Evolutionary conservation across 2,888 invertebrate species (phyloP).

Genomic region (Sipha maydis): DNA sequence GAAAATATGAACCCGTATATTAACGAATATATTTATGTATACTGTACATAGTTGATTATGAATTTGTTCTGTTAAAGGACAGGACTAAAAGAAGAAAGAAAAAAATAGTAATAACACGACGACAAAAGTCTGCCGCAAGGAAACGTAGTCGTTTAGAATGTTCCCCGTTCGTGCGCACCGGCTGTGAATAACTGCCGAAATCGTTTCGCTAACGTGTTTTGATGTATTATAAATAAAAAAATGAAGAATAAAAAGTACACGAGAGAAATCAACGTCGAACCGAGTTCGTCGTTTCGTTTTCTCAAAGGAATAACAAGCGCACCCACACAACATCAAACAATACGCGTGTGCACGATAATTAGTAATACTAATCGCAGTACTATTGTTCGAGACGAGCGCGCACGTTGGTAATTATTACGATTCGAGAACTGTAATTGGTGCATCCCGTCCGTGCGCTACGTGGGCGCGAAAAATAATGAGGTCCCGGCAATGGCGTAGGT

Average conservation of each 20-base stretch:
- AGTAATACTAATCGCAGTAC: not conserved
- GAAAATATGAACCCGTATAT: conserved; percentile 28
- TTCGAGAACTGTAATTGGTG: not conserved
- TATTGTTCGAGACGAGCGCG: too few relatives aligned
- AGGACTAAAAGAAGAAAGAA: not conserved
- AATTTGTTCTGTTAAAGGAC: not conserved
- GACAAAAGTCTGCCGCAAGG: not conserved
- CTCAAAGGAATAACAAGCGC: not conserved
- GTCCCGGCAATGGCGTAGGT: too few relatives aligned
- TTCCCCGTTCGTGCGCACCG: not conserved
- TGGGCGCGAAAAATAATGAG: too few relatives aligned
- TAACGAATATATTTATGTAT: not conserved
- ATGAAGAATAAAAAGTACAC: not conserved
- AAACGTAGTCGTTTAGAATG: conserved; percentile 4
- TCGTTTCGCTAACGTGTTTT: not conserved
- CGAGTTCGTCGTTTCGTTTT: too few relatives aligned
- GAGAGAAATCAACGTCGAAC: conserved; percentile 13
- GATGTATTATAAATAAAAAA: not conserved
- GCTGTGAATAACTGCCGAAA: conserved; percentile 21
- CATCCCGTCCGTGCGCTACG: not conserved
- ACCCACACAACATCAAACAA: not conserved
- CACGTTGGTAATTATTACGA: not conserved
- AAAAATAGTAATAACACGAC: conserved; percentile 4
- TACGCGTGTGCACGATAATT: not conserved
- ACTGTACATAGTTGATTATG: conserved; percentile 11